A percentile compares a stretch with the other conserved stretches of the same genome.
These are phyloP conservation scores for Urechis unicinctus DNA, from an alignment of 2,888 invertebrate genomes.

Conservation along the genomic window DNA sequence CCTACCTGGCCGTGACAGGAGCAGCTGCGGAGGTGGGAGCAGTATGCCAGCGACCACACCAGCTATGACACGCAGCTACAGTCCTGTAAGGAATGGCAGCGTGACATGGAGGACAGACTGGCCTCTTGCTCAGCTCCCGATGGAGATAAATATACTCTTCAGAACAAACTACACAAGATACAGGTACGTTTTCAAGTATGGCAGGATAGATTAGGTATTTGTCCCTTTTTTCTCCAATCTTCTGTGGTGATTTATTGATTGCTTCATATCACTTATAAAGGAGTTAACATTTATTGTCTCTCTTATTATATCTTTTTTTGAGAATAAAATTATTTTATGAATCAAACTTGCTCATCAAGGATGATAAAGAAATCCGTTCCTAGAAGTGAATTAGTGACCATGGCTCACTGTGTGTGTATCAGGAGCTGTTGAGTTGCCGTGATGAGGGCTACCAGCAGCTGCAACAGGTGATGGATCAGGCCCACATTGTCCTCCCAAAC, in stretches of 20 bases:
- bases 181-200: conserved; percentile 39
- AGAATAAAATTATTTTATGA: background rate
- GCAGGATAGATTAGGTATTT: background rate
- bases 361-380: background rate
- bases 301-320: too few species aligned
- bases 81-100: conserved; percentile 78
- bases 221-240: too few species aligned
- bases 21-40: conserved; percentile 55
- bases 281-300: too few species aligned
- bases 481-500: conserved; percentile 60
- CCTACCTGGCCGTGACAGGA: conserved; percentile 40
- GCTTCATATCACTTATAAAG: too few species aligned
- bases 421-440: conserved; percentile 36
- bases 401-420: too few species aligned
- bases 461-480: conserved; percentile 32
- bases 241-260: too few species aligned
- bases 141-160: conserved; percentile 76
- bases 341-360: background rate
- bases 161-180: conserved; percentile 71
- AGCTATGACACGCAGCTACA: conserved; percentile 69
- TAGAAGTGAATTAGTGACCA: background rate
- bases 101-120: conserved; percentile 80
- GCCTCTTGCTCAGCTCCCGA: conserved; percentile 72
- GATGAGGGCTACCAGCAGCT: conserved; percentile 32
- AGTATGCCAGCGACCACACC: conserved; percentile 78